A percentile compares a stretch with the other conserved stretches of the same genome.
These are phyloP conservation scores for Drosophila setosimentum DNA, from an alignment of 2,888 invertebrate genomes.

Conservation along the genomic window DNA sequence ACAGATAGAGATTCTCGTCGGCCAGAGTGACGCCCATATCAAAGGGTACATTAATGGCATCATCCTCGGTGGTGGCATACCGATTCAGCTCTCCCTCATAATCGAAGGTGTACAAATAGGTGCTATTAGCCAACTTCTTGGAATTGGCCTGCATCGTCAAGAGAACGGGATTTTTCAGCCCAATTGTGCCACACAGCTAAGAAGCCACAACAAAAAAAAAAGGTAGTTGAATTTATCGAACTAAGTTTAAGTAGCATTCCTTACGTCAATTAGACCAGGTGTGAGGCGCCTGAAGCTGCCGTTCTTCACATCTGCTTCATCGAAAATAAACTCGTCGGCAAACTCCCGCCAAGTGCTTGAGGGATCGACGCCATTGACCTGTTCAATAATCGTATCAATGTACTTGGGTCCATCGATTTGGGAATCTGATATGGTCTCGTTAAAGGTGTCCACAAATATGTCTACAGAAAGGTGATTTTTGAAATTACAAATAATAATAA, in stretches of 20 bases:
- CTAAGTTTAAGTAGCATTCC: constrained; percentile 32
- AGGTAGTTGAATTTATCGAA: background rate
- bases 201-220: background rate
- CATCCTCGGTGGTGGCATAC: constrained; percentile 82
- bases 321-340: constrained; percentile 80
- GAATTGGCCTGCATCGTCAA: constrained; percentile 85
- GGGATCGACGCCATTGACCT: constrained; percentile 83
- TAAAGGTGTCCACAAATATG: constrained; percentile 81
- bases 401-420: constrained; percentile 72
- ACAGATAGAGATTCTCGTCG: constrained; percentile 87
- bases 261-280: constrained; percentile 86
- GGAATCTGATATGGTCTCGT: constrained; percentile 80
- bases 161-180: constrained; percentile 86
- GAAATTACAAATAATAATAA: background rate
- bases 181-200: constrained; percentile 85
- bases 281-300: constrained; percentile 85
- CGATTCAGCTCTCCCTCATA: constrained; percentile 85
- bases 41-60: constrained; percentile 84
- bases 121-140: constrained; percentile 81
- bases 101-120: constrained; percentile 86
- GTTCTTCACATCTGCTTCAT: constrained; percentile 77
- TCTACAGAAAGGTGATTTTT: constrained; percentile 52
- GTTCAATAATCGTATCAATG: constrained; percentile 79
- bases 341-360: constrained; percentile 79
- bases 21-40: constrained; percentile 87